Conservation (phyloP, 1,140 invertebrate genomes). For the Sweltsa coloradensis region DNA sequence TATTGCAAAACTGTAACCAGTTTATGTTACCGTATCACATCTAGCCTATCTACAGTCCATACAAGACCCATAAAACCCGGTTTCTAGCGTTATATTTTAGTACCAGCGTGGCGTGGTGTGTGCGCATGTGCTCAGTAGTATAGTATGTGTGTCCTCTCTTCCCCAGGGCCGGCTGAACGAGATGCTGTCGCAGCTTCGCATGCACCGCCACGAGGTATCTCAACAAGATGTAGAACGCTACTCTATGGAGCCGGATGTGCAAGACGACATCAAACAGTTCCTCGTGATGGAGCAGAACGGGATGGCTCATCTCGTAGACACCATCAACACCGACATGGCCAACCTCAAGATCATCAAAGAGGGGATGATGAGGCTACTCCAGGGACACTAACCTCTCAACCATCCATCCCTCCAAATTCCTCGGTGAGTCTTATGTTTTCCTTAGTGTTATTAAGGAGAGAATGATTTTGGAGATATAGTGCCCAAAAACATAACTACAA, state of each 20-base stretch:
- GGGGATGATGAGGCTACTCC: conserved; percentile 43
- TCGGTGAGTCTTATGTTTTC: not conserved
- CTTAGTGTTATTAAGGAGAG: not conserved
- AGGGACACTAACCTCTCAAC: conserved; percentile 4
- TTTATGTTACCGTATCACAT: no score
- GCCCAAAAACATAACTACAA: not conserved
- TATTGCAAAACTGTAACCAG: no score
- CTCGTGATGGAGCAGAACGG: conserved; percentile 71
- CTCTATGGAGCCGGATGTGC: conserved; percentile 45
- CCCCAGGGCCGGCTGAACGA: conserved; percentile 76
- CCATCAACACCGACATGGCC: conserved; percentile 61
- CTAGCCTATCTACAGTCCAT: no score
- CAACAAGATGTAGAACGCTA: conserved; percentile 33
- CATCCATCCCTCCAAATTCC: not conserved
- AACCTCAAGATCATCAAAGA: conserved; percentile 70
- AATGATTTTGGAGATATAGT: not conserved
- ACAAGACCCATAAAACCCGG: no score
- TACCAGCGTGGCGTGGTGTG: no score
- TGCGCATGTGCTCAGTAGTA: no score
- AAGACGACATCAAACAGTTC: conserved; percentile 58
- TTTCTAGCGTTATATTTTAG: no score
- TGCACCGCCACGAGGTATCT: conserved; percentile 50
- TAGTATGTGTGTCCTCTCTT: no score
- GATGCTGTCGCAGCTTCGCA: conserved; percentile 72
- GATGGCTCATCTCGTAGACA: conserved; percentile 66